Evolutionary conservation across 1,140 invertebrate species (phyloP), one percentile per base, ranked within the genome.

Genomic region (Aphaenogaster floridana): DNA sequence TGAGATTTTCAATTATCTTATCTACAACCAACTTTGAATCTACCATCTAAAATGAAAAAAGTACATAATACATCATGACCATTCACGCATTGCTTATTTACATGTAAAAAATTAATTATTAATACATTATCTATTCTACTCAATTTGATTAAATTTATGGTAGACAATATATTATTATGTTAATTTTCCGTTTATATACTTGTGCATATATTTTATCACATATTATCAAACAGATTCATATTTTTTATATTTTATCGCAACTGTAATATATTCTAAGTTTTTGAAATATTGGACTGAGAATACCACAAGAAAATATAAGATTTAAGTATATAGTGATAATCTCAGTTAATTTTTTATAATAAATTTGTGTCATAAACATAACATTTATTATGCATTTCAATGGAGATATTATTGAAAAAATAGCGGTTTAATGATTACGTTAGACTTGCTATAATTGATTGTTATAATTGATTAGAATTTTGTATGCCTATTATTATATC

Each of bases 1-100:
- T 7, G 0, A 42, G 3, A 3, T 1, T 1, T 66, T 79, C 34
- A 9, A 79, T 0, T 66, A 79, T 39, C 2, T 66, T 66, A 3
- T 66, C 59, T 34, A 50, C 6, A 52, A 52, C 45, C 34, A 79
- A 17, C 17, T 50, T 66, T 2, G 28, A 21, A 21, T 52, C 34
- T 21, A 39, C 11, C 28, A 79, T 66, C 77, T 79, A 21, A 66
- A 77, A 66, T 36, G 4, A 52, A 50, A 64, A 76, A 57, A 13
- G 52, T 7, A 36, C 3, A 50, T 21, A 8, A 59, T 2, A 3
- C 21, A 59, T 59, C n/a, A 8, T 59, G 21, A 28, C 8, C 6
- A 59, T 9, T 59, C 11, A 34, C 5, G 11, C 3, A 34, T 61
- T 61, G 9, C n/a, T 0, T n/a, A 21, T 3, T 59, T 59, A 39